A percentile compares a stretch with the other conserved stretches of the same genome.
Evolutionary conservation across 2,797 vertebrate genomes (phyloP).

Genomic region (Cygnus olor): DNA sequence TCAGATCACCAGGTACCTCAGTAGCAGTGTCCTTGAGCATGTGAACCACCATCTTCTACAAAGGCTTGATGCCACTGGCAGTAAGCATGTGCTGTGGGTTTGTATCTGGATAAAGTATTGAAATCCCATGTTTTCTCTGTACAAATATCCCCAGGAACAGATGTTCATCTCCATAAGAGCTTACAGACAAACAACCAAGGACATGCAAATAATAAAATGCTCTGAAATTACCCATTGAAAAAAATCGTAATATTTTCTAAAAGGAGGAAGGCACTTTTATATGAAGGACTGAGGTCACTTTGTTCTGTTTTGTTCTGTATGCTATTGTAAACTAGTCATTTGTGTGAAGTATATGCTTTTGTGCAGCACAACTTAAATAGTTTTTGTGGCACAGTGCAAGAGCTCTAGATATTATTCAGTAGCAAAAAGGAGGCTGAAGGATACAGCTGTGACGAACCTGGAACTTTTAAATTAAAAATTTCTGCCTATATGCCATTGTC

Average conservation of each 20-base stretch:
- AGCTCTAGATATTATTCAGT: not conserved
- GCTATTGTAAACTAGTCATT: slow-evolving; percentile 21
- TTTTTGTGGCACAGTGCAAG: slow-evolving; percentile 4
- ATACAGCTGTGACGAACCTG: not conserved
- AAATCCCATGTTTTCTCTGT: not conserved
- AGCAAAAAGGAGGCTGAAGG: not conserved
- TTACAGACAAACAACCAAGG: slow-evolving; percentile 43
- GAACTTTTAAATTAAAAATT: not conserved
- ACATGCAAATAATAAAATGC: slow-evolving; percentile 30
- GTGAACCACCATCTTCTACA: not conserved
- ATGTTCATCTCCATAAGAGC: slow-evolving; percentile 39
- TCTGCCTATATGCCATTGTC: not conserved
- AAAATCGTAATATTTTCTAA: not conserved
- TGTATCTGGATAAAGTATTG: slow-evolving; percentile 44
- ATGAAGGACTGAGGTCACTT: slow-evolving; percentile 16
- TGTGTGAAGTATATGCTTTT: slow-evolving; percentile 42
- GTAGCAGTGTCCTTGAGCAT: not conserved
- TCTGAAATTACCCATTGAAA: not conserved
- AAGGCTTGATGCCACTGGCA: not conserved
- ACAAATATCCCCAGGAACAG: slow-evolving; percentile 33
- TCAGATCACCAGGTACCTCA: not conserved
- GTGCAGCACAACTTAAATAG: not conserved
- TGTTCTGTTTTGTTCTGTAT: slow-evolving; percentile 20
- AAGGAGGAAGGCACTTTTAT: not conserved
- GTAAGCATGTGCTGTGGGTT: not conserved